These are phyloP conservation scores for Ctenodactylus gundi DNA, from an alignment of 2,113 vertebrate species.

Conservation along the genomic window DNA sequence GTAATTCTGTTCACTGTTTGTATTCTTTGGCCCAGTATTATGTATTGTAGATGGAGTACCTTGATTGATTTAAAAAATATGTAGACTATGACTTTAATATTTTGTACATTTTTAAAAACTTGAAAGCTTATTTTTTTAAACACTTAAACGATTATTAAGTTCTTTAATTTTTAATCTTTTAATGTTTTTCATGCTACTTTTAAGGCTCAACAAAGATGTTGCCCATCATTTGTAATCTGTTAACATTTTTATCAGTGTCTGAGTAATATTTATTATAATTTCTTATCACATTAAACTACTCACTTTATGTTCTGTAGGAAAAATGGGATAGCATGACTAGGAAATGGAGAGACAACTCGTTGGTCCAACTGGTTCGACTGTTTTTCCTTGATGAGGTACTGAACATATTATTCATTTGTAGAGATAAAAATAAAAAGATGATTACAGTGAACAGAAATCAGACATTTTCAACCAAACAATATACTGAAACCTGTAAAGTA, in stretches of 20 bases:
- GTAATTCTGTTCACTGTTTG: background rate
- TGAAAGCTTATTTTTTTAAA: conserved; percentile 22
- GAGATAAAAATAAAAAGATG: conserved; percentile 16
- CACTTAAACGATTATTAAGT: background rate
- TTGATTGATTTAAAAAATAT: conserved; percentile 17
- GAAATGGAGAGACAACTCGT: conserved; percentile 95
- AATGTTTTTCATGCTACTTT: conserved; percentile 27
- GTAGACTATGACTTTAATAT: conserved; percentile 3
- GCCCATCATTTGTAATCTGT: background rate
- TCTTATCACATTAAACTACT: conserved; percentile 28
- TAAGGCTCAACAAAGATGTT: conserved; percentile 2
- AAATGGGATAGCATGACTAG: conserved; percentile 99
- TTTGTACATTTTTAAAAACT: conserved; percentile 33
- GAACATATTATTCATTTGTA: conserved; percentile 46
- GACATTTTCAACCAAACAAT: background rate
- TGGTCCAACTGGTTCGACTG: conserved; percentile 93
- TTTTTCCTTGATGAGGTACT: conserved; percentile 97
- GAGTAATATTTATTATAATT: conserved; percentile 28
- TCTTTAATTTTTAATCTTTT: background rate
- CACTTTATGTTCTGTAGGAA: conserved; percentile 85
- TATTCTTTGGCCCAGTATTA: conserved; percentile 11
- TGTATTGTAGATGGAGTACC: background rate
- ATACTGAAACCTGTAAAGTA: conserved; percentile 10
- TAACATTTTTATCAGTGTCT: conserved; percentile 15
- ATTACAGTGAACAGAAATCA: background rate